Base-by-base conservation (phyloP, 2,113 vertebrate genomes). In the Origma solitaria region DNA sequence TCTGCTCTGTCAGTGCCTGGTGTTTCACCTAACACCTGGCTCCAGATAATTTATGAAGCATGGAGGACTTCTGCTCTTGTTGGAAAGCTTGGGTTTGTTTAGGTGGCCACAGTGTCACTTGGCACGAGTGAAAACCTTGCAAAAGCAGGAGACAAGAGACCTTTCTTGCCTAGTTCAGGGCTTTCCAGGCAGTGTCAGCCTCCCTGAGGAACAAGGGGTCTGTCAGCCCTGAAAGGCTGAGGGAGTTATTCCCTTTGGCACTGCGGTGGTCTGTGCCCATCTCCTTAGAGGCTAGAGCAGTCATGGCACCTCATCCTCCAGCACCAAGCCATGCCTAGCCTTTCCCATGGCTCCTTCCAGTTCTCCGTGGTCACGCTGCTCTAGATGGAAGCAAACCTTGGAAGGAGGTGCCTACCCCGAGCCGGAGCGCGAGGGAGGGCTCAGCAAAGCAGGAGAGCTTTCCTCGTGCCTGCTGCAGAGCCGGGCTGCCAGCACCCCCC, bases 281-380 rank as follows among this genome's bases (percentile, higher is more conserved):
- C 35, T 47, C 11, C 44, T 27, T 2, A 24, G 40, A 51, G 57
- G 24, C 15, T 57, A 66, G 68, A 91, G 61, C 51, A 51, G 23
- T 16, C 1, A 0, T 8, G 11, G 15, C 13, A 1, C 6, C 40
- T 89, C 54, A 56, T 33, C 50, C n/a, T 83, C 19, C 18, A 30
- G 30, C 2, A 18, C 45, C 2, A 13, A 50, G n/a, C 35, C 7
- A 0, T 0, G 1, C 35, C 73, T 22, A 20, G 15, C 49, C 37
- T 69, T 73, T 65, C 42, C 75, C 40, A 1, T 11, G 13, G 28
- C 53, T 85, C 37, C 61, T 47, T 54, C 61, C 61, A 30, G 38
- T 35, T 64, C 61, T 47, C 54, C 0, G 0, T 2, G 4, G 49
- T 16, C 16, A 5, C n/a, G 19, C 56, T 78, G 49, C 70, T 82